These are phyloP conservation scores for Takifugu flavidus DNA, from an alignment of 2,113 vertebrate species.

Conservation along the genomic window DNA sequence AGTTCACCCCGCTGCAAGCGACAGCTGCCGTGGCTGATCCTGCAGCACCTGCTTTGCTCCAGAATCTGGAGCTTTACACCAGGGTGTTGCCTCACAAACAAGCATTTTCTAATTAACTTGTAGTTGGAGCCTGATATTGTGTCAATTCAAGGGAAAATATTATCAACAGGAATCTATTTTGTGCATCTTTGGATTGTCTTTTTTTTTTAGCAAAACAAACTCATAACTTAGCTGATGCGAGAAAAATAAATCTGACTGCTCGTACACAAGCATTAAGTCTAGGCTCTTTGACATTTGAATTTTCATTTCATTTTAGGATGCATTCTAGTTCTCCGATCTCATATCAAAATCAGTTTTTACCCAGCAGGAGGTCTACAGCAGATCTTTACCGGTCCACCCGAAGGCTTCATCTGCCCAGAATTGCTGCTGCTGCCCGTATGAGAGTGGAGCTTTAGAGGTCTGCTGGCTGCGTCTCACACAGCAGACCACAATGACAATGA, in stretches of 20 bases:
- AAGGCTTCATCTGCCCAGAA: slow-evolving; percentile 20
- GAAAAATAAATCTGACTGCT: too few relatives aligned
- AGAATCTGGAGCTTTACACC: slow-evolving; percentile 1
- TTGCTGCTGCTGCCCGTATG: slow-evolving; percentile 26
- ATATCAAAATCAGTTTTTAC: slow-evolving; percentile 35
- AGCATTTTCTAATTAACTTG: too few relatives aligned
- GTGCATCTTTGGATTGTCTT: too few relatives aligned
- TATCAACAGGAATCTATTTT: too few relatives aligned
- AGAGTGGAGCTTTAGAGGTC: slow-evolving; percentile 18
- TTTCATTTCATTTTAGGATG: too few relatives aligned
- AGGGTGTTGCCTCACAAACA: not conserved
- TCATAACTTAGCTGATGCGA: too few relatives aligned
- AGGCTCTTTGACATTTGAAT: too few relatives aligned
- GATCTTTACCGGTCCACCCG: slow-evolving; percentile 5
- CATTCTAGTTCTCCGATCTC: not conserved
- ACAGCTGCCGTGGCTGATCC: slow-evolving; percentile 36
- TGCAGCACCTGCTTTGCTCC: slow-evolving; percentile 32
- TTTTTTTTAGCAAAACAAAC: too few relatives aligned
- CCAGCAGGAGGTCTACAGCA: slow-evolving; percentile 12
- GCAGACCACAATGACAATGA: slow-evolving; percentile 30
- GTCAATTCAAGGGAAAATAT: too few relatives aligned
- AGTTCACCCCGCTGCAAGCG: slow-evolving; percentile 9
- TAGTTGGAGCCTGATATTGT: too few relatives aligned
- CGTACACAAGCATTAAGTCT: too few relatives aligned
- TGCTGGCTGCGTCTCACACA: slow-evolving; percentile 21